phyloP scores from a whole-genome alignment of 2,888 invertebrate genomes.

The Aphrophora alni region DNA sequence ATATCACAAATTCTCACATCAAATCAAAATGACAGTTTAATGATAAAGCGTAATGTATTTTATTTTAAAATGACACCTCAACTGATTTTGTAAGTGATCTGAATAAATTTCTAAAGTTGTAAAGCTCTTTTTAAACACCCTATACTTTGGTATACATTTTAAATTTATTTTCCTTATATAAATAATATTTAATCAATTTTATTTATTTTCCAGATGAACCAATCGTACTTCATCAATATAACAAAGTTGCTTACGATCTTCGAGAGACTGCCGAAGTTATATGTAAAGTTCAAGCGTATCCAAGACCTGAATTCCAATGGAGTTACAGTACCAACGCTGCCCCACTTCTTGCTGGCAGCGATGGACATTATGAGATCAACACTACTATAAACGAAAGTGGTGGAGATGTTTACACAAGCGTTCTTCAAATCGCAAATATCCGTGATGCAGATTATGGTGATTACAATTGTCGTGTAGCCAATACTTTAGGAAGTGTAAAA shows the following conservation, averaged over 20 bases:
- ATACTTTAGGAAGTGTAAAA: slow-evolving; percentile 72
- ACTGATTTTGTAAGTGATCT: too few relatives aligned
- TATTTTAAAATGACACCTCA: too few relatives aligned
- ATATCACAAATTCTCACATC: too few relatives aligned
- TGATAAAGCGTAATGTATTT: too few relatives aligned
- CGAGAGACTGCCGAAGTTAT: slow-evolving; percentile 85
- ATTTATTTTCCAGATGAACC: slow-evolving; percentile 73
- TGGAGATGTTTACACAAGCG: slow-evolving; percentile 85
- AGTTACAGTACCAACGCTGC: slow-evolving; percentile 80
- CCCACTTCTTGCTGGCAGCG: slow-evolving; percentile 75
- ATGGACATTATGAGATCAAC: slow-evolving; percentile 85
- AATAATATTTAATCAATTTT: too few relatives aligned
- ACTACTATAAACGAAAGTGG: slow-evolving; percentile 72
- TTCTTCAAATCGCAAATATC: slow-evolving; percentile 72
- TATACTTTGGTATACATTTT: too few relatives aligned
- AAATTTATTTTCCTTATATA: too few relatives aligned
- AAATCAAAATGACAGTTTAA: too few relatives aligned
- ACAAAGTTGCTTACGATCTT: slow-evolving; percentile 86
- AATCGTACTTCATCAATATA: slow-evolving; percentile 82
- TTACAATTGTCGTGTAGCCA: slow-evolving; percentile 87
- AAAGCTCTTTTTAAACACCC: too few relatives aligned
- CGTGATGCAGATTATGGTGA: slow-evolving; percentile 89
- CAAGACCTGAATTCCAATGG: slow-evolving; percentile 93
- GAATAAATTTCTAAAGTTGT: too few relatives aligned
- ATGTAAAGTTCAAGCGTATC: slow-evolving; percentile 90